Evolutionary conservation across 2,888 invertebrate genomes (phyloP), one percentile per base, ranked within the genome.

Genomic region (Arctia plantaginis): DNA sequence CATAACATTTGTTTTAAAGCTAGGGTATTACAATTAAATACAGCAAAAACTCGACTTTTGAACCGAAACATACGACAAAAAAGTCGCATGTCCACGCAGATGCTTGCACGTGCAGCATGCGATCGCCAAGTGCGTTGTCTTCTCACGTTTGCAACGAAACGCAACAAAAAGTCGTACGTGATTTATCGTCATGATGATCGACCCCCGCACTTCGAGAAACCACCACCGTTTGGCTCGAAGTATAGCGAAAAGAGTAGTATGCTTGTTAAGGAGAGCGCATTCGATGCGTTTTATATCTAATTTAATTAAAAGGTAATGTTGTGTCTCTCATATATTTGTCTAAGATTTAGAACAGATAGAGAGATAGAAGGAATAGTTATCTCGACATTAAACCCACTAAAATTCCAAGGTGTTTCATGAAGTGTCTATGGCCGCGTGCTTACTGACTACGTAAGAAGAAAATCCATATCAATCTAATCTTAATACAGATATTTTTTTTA

Each of bases 71-170:
- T 78, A 79, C 67, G 65, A 70, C 76, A 82, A 81, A 83, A 85
- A 86, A 79, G 77, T 79, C 62, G 80, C 85, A 86, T 86, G 87
- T 86, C 88, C 86, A 87, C 85, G 87, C 86, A 87, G 71, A 77
- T 74, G 85, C 6, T 18, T 85, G 82, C 91, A 91, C 90, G 91
- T 92, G 93, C 89, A 87, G 78, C 82, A 86, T 89, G 87, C 90
- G 89, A 90, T 89, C 88, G 82, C 82, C 84, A 84, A 85, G 83
- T 86, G 86, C 86, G 78, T 77, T 78, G 79, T 73, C 86, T 92
- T 93, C 93, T 92, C 93, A 93, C 93, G 93, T 91, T 87, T 87
- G 86, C 74, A 78, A 80, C 81, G 83, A 80, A 80, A 80, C 77
- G 80, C 74, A 68, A 89, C 88, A 89, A 89, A 87, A 87, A 87